Evolutionary conservation across 2,888 invertebrate genomes (phyloP).

Genomic region (Saturnia japonica): DNA sequence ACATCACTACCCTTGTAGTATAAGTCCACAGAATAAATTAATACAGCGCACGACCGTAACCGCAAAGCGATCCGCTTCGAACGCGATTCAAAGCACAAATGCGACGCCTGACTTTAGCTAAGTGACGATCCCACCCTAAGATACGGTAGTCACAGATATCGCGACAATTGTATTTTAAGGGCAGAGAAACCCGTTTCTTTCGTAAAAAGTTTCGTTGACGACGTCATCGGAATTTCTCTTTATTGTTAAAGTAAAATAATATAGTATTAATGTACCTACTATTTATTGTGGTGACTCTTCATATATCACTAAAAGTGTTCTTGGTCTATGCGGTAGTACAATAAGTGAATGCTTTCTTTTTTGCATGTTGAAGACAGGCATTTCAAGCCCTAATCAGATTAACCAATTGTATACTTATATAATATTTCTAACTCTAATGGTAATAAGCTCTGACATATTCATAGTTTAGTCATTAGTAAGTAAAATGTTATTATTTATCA

Average conservation of each 20-base stretch:
- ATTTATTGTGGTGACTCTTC: not conserved
- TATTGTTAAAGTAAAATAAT: not conserved
- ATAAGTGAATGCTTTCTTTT: too few relatives aligned
- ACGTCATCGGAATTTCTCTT: not conserved
- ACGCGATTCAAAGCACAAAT: slow-evolving; percentile 61
- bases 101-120: slow-evolving; percentile 38
- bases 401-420: too few relatives aligned
- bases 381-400: too few relatives aligned
- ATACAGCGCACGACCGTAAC: slow-evolving; percentile 65
- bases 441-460: too few relatives aligned
- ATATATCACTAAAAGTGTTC: not conserved
- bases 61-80: slow-evolving; percentile 76
- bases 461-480: too few relatives aligned
- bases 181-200: slow-evolving; percentile 1
- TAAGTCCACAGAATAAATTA: slow-evolving; percentile 22
- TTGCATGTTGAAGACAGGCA: too few relatives aligned
- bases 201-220: not conserved
- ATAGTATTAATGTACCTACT: not conserved
- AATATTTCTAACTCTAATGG: too few relatives aligned
- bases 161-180: not conserved
- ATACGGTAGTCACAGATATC: slow-evolving; percentile 1
- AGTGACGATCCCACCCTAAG: slow-evolving; percentile 2
- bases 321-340: not conserved
- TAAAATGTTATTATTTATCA: too few relatives aligned
- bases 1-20: slow-evolving; percentile 55